A percentile compares a stretch with the other conserved stretches of the same genome.
These are phyloP conservation scores for Drosophila equinoxialis DNA, from an alignment of 1,140 invertebrate genomes.

Conservation along the genomic window DNA sequence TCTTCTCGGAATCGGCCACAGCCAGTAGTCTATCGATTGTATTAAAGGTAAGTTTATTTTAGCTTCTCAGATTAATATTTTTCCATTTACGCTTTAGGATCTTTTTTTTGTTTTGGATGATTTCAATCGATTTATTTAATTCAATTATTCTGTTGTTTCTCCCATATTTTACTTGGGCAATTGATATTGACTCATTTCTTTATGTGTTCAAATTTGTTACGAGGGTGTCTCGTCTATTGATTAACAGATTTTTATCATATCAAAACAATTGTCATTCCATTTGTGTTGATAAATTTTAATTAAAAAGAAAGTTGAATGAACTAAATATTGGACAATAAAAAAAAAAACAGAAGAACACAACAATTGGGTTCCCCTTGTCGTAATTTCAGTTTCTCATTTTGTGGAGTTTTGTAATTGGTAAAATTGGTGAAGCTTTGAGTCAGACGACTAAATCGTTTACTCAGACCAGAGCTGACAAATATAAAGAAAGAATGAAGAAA, in stretches of 20 bases:
- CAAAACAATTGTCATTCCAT: conserved; percentile 18
- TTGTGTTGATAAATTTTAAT: not conserved
- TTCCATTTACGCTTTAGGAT: no score
- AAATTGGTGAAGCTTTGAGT: no score
- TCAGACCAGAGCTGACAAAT: no score
- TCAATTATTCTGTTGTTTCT: conserved; percentile 43
- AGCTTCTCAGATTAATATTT: no score
- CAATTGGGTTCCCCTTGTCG: no score
- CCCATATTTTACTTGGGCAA: not conserved
- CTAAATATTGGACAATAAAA: not conserved
- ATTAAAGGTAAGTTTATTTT: conserved; percentile 65
- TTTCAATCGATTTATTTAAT: conserved; percentile 62
- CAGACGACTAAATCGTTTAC: no score
- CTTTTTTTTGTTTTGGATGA: conserved; percentile 47
- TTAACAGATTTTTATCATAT: conserved; percentile 3
- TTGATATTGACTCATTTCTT: not conserved
- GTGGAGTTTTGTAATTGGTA: no score
- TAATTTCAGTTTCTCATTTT: no score
- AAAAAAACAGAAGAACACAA: no score
- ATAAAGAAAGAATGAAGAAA: no score
- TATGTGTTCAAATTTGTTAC: not conserved
- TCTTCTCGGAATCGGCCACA: conserved; percentile 82
- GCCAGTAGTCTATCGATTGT: conserved; percentile 81
- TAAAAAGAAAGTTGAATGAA: conserved; percentile 11
- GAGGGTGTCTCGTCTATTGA: not conserved